Conservation (phyloP, 2,888 invertebrate genomes). For the Tyria jacobaeae region DNA sequence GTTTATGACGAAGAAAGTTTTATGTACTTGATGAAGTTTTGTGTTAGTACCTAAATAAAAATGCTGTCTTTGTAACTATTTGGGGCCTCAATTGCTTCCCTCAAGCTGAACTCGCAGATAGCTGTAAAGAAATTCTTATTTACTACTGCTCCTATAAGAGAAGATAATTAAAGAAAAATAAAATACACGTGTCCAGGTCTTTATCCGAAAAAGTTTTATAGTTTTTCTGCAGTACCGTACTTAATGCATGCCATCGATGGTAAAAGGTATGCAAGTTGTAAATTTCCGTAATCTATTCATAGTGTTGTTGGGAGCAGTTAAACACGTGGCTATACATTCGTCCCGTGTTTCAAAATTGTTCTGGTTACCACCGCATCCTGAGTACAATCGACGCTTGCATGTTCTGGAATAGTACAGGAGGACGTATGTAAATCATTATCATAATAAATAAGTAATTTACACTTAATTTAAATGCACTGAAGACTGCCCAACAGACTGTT, state of each 20-base stretch:
- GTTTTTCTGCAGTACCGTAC: not conserved
- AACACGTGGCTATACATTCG: constrained; percentile 66
- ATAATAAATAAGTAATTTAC: not conserved
- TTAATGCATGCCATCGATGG: constrained; percentile 37
- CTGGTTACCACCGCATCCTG: constrained; percentile 78
- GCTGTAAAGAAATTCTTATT: too few species aligned
- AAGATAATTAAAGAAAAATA: not conserved
- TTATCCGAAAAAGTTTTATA: not conserved
- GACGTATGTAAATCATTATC: not conserved
- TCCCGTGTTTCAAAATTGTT: constrained; percentile 70
- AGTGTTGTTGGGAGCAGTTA: constrained; percentile 62
- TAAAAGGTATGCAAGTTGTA: constrained; percentile 56
- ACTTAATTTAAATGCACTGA: too few species aligned
- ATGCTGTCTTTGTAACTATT: too few species aligned
- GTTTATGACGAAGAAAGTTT: too few species aligned
- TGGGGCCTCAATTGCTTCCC: too few species aligned
- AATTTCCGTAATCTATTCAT: constrained; percentile 36
- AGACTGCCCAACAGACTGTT: too few species aligned
- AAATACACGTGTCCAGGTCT: not conserved
- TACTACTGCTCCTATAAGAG: not conserved
- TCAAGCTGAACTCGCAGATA: too few species aligned
- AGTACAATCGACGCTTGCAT: constrained; percentile 69
- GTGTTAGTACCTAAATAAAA: too few species aligned
- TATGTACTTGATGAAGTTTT: too few species aligned
- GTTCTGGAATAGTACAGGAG: constrained; percentile 50